Percentiles rank a stretch among this genome's conserved stretches.
phyloP scores from a whole-genome alignment of 1,140 invertebrate genomes.

The Eriosoma lanigerum region DNA sequence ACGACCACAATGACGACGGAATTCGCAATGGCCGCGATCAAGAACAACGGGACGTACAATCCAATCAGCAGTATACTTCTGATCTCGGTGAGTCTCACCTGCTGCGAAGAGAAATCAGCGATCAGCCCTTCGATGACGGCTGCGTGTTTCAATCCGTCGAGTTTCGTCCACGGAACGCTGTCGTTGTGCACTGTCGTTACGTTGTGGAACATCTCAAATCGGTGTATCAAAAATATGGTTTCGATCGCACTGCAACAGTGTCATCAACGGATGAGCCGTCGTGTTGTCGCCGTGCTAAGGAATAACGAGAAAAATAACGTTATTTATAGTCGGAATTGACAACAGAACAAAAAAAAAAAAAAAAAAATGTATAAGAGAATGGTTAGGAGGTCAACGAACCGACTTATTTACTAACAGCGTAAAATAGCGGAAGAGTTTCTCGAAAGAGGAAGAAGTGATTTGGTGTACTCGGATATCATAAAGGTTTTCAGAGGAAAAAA shows the following conservation, averaged over 20 bases:
- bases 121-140: conserved; percentile 49
- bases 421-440: conserved; percentile 48
- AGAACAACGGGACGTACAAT: conserved; percentile 65
- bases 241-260: no score
- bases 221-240: no score
- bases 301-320: no score
- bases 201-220: conserved; percentile 6
- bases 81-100: conserved; percentile 56
- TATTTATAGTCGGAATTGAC: no score
- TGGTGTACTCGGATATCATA: no score
- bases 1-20: conserved; percentile 68
- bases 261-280: no score
- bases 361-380: conserved; percentile 39
- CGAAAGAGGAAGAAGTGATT: no score
- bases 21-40: conserved; percentile 66
- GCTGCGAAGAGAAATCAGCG: conserved; percentile 37
- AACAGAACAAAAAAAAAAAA: not conserved
- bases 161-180: not conserved
- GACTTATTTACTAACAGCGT: no score
- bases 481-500: conserved; percentile 45
- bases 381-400: no score
- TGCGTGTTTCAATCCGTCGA: not conserved
- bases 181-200: not conserved
- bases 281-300: no score
- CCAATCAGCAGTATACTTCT: conserved; percentile 62